These are phyloP conservation scores for Autographa gamma DNA, from an alignment of 2,888 invertebrate species.

Conservation along the genomic window DNA sequence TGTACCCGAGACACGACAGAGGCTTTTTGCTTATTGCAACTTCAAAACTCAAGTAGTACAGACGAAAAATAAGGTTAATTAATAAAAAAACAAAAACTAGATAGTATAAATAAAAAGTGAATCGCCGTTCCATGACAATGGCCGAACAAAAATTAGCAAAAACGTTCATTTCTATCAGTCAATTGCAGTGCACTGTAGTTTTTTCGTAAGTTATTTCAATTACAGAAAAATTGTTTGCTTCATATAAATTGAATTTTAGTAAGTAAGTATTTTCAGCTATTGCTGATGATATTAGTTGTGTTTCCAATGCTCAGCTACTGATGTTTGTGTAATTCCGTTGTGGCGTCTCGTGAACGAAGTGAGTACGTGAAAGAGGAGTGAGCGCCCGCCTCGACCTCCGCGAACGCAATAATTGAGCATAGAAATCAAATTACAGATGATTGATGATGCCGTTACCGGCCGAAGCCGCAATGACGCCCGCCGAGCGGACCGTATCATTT, in stretches of 20 bases:
- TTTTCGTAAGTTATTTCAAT: constrained; percentile 27
- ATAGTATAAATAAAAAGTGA: constrained; percentile 48
- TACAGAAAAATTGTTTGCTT: constrained; percentile 35
- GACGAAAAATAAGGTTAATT: constrained; percentile 67
- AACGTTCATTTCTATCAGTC: constrained; percentile 28
- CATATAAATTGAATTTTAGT: constrained; percentile 14
- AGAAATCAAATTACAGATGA: constrained; percentile 89
- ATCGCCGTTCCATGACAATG: constrained; percentile 54
- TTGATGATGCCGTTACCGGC: constrained; percentile 88
- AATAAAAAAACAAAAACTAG: constrained; percentile 61
- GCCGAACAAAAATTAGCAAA: constrained; percentile 32
- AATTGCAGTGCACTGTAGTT: constrained; percentile 34
- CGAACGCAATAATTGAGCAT: constrained; percentile 89
- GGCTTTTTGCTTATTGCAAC: constrained; percentile 64
- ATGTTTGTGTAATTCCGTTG: constrained; percentile 60
- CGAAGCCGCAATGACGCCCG: constrained; percentile 83
- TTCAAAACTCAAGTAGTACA: constrained; percentile 60
- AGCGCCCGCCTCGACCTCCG: constrained; percentile 82
- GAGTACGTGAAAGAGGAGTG: constrained; percentile 77
- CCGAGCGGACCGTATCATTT: constrained; percentile 84
- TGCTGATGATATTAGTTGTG: constrained; percentile 7
- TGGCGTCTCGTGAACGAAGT: constrained; percentile 67
- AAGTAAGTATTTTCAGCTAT: constrained; percentile 11
- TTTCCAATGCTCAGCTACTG: constrained; percentile 43
- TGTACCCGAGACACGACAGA: constrained; percentile 51